A percentile compares a stretch with the other conserved stretches of the same genome.
Conservation (phyloP, 2,113 vertebrate genomes). For the Merops nubicus region DNA sequence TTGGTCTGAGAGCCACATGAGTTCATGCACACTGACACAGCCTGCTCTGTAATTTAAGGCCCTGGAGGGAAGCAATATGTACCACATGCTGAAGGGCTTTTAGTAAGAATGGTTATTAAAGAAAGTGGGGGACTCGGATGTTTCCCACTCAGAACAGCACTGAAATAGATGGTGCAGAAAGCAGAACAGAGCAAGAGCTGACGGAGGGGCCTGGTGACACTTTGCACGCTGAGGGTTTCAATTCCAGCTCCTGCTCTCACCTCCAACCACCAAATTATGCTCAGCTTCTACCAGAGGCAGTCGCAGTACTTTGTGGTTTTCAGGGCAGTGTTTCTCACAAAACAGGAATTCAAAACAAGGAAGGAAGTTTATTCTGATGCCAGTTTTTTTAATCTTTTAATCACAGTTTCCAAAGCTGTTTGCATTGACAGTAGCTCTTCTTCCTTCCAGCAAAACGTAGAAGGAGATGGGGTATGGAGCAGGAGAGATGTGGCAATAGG, state of each 20-base stretch:
- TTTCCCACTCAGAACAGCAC: not conserved
- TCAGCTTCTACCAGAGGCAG: conserved; percentile 11
- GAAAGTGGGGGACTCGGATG: not conserved
- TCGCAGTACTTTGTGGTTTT: not conserved
- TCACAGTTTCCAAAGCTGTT: not conserved
- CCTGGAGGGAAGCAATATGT: not conserved
- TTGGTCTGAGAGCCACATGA: not conserved
- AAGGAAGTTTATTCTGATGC: not conserved
- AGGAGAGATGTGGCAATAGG: not conserved
- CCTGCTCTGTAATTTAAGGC: not conserved
- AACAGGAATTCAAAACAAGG: not conserved
- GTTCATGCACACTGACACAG: not conserved
- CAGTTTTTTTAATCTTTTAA: not conserved
- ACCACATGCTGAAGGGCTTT: not conserved
- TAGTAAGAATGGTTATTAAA: not conserved
- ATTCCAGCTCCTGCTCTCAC: not conserved
- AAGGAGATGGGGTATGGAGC: not conserved
- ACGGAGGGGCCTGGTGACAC: not conserved
- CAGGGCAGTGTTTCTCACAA: not conserved
- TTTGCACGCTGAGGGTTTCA: not conserved
- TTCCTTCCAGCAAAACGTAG: not conserved
- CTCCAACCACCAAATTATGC: not conserved
- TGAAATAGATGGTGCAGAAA: not conserved
- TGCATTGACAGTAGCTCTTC: not conserved
- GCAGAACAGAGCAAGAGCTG: not conserved